A percentile compares a stretch with the other conserved stretches of the same genome.
phyloP scores from a whole-genome alignment of 2,113 vertebrate species.

The Ursus arctos region DNA sequence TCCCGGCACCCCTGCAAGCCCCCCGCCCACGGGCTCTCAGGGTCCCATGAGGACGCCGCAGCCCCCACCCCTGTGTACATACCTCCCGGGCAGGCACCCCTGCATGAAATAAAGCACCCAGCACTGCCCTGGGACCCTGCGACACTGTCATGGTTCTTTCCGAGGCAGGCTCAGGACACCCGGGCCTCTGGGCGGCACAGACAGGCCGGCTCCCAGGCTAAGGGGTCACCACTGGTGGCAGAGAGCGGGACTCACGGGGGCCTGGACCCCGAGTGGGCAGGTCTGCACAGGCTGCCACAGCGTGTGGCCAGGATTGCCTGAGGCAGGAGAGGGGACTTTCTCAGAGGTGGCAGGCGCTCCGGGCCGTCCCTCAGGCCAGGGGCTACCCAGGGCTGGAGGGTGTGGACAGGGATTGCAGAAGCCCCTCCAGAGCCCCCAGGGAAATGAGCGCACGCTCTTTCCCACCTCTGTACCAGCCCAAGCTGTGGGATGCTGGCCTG shows the following conservation, averaged over 20 bases:
- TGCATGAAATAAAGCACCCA: no score
- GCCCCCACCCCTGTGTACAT: no score
- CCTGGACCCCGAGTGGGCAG: no score
- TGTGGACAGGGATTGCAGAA: fast-evolving
- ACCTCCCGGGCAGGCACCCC: no score
- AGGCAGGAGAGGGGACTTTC: fast-evolving
- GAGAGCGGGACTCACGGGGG: no score
- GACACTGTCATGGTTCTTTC: slow-evolving; percentile 54
- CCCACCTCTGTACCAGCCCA: fast-evolving
- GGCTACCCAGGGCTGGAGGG: fast-evolving
- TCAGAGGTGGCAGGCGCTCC: background rate
- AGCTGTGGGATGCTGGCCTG: no score
- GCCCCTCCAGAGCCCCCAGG: fast-evolving
- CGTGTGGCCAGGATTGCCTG: no score
- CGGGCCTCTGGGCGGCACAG: background rate
- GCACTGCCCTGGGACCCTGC: no score
- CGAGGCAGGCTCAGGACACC: background rate
- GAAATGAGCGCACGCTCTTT: background rate
- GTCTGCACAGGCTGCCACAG: fast-evolving
- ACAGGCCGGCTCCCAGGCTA: background rate
- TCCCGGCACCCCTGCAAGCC: no score
- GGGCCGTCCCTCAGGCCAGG: background rate
- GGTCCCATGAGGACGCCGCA: no score
- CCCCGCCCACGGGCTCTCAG: no score
- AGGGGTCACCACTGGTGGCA: background rate